These are phyloP conservation scores for Drosophila lacertosa DNA, from an alignment of 1,140 invertebrate species.

Conservation along the genomic window DNA sequence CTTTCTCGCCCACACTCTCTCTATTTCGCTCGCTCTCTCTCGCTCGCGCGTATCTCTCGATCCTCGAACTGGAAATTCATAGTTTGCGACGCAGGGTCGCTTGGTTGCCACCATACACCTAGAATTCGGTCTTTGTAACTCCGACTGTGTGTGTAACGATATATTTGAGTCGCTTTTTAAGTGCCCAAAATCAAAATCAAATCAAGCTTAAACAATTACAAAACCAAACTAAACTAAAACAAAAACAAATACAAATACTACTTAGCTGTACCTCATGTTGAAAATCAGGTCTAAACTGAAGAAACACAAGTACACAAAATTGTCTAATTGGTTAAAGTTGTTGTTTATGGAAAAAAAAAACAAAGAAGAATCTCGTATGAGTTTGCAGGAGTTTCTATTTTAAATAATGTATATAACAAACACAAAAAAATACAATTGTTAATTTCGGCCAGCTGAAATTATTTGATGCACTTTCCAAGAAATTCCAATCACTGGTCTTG, in stretches of 20 bases:
- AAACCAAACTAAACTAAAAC: slow-evolving; percentile 29
- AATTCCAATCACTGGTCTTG: slow-evolving; percentile 10
- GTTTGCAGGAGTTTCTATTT: slow-evolving; percentile 81
- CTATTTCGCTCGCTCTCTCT: slow-evolving; percentile 37
- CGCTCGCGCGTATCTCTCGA: slow-evolving; percentile 29
- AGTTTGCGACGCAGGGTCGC: slow-evolving; percentile 79
- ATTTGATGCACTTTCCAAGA: slow-evolving; percentile 36
- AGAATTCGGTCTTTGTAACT: slow-evolving; percentile 83
- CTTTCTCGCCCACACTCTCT: slow-evolving; percentile 41
- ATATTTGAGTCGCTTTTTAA: slow-evolving; percentile 83
- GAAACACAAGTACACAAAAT: slow-evolving; percentile 27
- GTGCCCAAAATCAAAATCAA: slow-evolving; percentile 46
- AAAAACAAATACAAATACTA: slow-evolving; percentile 48
- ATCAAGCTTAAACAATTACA: background rate
- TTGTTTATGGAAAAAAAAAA: background rate
- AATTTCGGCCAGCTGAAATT: slow-evolving; percentile 51
- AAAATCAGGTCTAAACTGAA: slow-evolving; percentile 57
- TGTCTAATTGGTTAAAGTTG: slow-evolving; percentile 28
- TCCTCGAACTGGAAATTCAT: slow-evolving; percentile 57
- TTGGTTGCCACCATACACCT: slow-evolving; percentile 83
- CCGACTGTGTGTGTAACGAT: slow-evolving; percentile 84
- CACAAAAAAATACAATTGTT: background rate
- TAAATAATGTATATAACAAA: slow-evolving; percentile 59
- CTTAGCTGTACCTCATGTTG: slow-evolving; percentile 69
- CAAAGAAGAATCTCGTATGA: slow-evolving; percentile 61